These are phyloP conservation scores for Sesamia nonagrioides DNA, from an alignment of 1,140 invertebrate genomes.

Conservation along the genomic window DNA sequence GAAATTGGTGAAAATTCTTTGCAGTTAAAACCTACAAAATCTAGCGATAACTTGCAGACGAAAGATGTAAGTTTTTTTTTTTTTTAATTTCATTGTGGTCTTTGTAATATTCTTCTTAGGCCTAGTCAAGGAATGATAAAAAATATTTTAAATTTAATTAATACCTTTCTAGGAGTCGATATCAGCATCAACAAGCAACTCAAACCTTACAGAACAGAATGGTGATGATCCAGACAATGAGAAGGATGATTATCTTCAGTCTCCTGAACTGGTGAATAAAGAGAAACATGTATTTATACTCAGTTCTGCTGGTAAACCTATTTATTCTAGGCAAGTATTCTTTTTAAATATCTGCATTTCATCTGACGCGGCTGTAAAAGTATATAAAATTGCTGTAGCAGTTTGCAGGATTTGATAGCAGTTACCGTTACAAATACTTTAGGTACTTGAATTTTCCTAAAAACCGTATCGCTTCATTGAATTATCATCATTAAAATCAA, in stretches of 20 bases:
- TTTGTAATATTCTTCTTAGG: background rate
- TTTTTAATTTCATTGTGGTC: background rate
- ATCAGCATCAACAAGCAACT: slow-evolving; percentile 78
- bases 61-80: slow-evolving; percentile 72
- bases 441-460: too few relatives aligned
- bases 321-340: slow-evolving; percentile 94
- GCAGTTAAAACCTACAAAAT: slow-evolving; percentile 71
- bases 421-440: too few relatives aligned
- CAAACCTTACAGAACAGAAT: slow-evolving; percentile 76
- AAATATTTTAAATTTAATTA: slow-evolving; percentile 28
- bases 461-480: too few relatives aligned
- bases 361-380: too few relatives aligned
- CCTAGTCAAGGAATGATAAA: background rate
- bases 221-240: slow-evolving; percentile 76
- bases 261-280: slow-evolving; percentile 92
- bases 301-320: slow-evolving; percentile 98
- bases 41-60: slow-evolving; percentile 76
- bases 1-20: slow-evolving; percentile 80
- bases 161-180: slow-evolving; percentile 75
- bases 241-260: slow-evolving; percentile 80
- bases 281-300: slow-evolving; percentile 98
- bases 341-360: background rate
- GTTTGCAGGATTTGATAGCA: too few relatives aligned
- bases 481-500: too few relatives aligned
- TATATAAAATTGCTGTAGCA: too few relatives aligned